Percentiles rank a stretch among this genome's conserved stretches.
These are phyloP conservation scores for Trichoplusia ni DNA, from an alignment of 1,140 invertebrate species.

Conservation along the genomic window DNA sequence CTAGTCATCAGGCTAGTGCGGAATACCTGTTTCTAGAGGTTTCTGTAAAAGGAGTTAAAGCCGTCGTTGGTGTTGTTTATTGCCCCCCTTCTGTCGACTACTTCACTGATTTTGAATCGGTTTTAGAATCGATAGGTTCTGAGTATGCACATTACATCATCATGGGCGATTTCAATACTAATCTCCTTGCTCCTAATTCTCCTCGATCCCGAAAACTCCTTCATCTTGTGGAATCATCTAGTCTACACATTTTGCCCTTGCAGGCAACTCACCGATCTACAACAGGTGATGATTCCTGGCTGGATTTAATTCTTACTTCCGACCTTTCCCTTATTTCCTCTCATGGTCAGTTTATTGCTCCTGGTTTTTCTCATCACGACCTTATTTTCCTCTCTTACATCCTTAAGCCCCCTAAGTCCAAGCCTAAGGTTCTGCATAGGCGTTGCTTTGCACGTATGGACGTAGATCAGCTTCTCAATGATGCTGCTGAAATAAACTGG, in stretches of 20 bases:
- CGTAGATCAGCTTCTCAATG: not conserved
- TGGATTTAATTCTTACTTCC: not conserved
- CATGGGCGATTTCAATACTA: not conserved
- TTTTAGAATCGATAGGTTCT: not conserved
- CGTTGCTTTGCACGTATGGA: not conserved
- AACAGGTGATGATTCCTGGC: not conserved
- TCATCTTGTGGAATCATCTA: not conserved
- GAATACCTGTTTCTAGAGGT: constrained; percentile 6
- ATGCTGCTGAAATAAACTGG: not conserved
- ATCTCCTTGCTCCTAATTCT: not conserved
- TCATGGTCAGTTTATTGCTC: constrained; percentile 27
- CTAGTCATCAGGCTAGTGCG: too few relatives aligned
- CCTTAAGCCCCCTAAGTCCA: constrained; percentile 22
- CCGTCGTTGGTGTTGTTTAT: not conserved
- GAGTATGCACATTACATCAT: not conserved
- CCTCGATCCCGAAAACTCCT: not conserved
- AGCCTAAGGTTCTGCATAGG: not conserved
- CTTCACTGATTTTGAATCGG: too few relatives aligned
- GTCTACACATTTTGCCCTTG: not conserved
- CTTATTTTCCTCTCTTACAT: constrained; percentile 16
- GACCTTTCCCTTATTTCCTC: not conserved
- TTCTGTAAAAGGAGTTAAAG: not conserved
- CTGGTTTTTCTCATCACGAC: constrained; percentile 25
- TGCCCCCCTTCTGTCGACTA: too few relatives aligned
- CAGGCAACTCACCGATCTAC: not conserved